phyloP scores from a whole-genome alignment of 1,140 invertebrate genomes.

The Aphelenchoides fujianensis region DNA sequence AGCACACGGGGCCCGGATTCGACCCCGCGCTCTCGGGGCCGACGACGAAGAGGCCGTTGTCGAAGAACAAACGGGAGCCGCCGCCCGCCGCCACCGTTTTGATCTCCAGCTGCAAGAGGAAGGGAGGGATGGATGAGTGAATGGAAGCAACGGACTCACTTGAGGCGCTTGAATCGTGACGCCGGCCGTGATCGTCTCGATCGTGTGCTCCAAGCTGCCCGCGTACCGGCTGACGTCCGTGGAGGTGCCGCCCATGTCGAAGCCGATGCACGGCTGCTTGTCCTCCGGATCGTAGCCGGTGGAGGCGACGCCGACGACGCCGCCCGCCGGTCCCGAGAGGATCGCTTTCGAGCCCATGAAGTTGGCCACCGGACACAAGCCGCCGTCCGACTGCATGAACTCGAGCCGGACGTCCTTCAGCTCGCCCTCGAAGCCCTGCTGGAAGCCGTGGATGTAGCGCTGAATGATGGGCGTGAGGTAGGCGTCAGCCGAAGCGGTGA shows the following conservation, averaged over 20 bases:
- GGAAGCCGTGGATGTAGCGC: slow-evolving; percentile 80
- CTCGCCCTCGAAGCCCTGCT: slow-evolving; percentile 78
- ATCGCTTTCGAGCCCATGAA: slow-evolving; percentile 88
- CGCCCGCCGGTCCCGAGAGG: slow-evolving; percentile 92
- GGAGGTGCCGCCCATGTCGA: slow-evolving; percentile 98
- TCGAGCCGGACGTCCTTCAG: slow-evolving; percentile 69
- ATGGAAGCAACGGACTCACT: too few species aligned
- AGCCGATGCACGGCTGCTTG: slow-evolving; percentile 77
- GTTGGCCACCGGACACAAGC: slow-evolving; percentile 84
- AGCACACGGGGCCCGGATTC: slow-evolving; percentile 81
- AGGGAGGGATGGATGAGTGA: too few species aligned
- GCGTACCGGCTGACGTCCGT: slow-evolving; percentile 83
- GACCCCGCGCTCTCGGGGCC: slow-evolving; percentile 92
- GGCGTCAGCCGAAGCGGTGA: slow-evolving; percentile 85
- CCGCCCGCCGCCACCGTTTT: slow-evolving; percentile 97
- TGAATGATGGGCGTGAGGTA: slow-evolving; percentile 94
- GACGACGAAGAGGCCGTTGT: slow-evolving; percentile 88
- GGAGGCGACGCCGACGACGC: slow-evolving; percentile 89
- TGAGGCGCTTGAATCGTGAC: slow-evolving; percentile 94
- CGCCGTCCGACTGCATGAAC: slow-evolving; percentile 99
- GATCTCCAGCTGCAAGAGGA: slow-evolving; percentile 74
- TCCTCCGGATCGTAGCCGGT: slow-evolving; percentile 72
- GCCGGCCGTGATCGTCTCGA: slow-evolving; percentile 90
- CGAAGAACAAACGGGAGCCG: slow-evolving; percentile 88
- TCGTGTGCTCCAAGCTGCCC: slow-evolving; percentile 87